Conservation (phyloP, 2,113 vertebrate genomes). For the Oostethus manadensis region DNA sequence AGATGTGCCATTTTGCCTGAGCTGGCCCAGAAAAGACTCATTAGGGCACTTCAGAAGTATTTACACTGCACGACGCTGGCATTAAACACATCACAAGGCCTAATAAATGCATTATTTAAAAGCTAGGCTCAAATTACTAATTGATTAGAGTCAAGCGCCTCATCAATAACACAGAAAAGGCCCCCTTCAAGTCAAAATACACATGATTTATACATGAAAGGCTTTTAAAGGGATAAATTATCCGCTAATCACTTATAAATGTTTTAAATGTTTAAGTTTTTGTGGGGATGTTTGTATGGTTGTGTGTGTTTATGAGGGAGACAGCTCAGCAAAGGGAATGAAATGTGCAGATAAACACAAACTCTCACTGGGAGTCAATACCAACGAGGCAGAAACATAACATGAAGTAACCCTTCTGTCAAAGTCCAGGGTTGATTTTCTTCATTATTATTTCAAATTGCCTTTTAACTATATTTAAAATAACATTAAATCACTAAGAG, state of each 20-base stretch:
- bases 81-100: slow-evolving; percentile 76
- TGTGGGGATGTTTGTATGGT: slow-evolving; percentile 32
- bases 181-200: slow-evolving; percentile 76
- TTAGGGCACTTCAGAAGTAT: slow-evolving; percentile 73
- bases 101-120: slow-evolving; percentile 80
- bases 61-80: slow-evolving; percentile 65
- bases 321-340: slow-evolving; percentile 25
- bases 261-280: slow-evolving; percentile 69
- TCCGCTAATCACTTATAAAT: slow-evolving; percentile 76
- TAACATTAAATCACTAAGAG: too few relatives aligned
- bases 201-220: slow-evolving; percentile 79
- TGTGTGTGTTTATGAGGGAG: slow-evolving; percentile 17
- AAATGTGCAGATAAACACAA: slow-evolving; percentile 48
- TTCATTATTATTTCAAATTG: slow-evolving; percentile 10
- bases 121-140: slow-evolving; percentile 76
- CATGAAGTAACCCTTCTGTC: slow-evolving; percentile 51
- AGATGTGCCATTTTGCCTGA: slow-evolving; percentile 64
- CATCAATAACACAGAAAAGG: slow-evolving; percentile 76
- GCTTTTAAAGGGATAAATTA: slow-evolving; percentile 74
- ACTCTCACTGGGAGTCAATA: slow-evolving; percentile 43
- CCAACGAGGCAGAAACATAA: slow-evolving; percentile 51
- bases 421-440: slow-evolving; percentile 19
- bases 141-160: slow-evolving; percentile 75
- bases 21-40: slow-evolving; percentile 70
- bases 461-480: slow-evolving; percentile 12